Conservation (phyloP, 2,797 vertebrate species). For the Thaleichthys pacificus region DNA sequence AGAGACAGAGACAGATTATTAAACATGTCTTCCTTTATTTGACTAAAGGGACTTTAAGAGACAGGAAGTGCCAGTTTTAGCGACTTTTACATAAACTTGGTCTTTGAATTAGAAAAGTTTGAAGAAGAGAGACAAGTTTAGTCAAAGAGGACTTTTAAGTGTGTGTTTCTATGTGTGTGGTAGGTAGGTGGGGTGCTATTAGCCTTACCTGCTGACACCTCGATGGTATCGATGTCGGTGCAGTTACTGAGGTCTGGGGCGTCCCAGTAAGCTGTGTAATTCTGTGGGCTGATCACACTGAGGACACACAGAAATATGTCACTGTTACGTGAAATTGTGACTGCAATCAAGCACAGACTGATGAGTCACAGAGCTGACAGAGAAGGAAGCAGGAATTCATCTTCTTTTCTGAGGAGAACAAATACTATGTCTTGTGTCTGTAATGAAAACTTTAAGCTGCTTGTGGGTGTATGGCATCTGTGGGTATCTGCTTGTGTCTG, state of each 20-base stretch:
- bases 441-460: neutral
- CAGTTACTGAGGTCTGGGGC: conserved; percentile 81
- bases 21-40: no score
- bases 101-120: neutral
- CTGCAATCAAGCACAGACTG: no score
- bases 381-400: no score
- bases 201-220: conserved; percentile 72
- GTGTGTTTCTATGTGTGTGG: conserved; percentile 1
- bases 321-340: no score
- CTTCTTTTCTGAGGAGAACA: no score
- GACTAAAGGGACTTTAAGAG: neutral
- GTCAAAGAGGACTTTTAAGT: neutral
- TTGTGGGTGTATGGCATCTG: neutral
- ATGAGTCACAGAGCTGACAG: no score
- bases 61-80: neutral
- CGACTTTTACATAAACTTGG: no score
- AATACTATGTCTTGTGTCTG: neutral
- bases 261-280: conserved; percentile 81
- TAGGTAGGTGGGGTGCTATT: neutral
- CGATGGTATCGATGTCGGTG: conserved; percentile 69
- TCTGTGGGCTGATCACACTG: conserved; percentile 73
- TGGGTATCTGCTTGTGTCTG: neutral
- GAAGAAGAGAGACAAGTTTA: no score
- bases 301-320: conserved; percentile 22
- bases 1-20: neutral